These are phyloP conservation scores for Scomber colias DNA, from an alignment of 2,113 vertebrate genomes.

Conservation along the genomic window DNA sequence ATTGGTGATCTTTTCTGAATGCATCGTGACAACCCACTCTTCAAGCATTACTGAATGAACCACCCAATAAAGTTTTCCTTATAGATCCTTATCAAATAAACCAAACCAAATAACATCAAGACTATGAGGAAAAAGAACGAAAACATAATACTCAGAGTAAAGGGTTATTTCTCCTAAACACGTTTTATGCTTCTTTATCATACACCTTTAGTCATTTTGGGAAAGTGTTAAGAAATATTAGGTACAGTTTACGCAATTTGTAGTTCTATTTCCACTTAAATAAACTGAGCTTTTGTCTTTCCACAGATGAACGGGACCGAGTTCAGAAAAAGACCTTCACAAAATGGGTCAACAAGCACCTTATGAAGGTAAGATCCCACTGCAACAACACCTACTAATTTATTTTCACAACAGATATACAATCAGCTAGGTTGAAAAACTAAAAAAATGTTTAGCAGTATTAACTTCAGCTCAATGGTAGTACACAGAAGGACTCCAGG, in stretches of 20 bases:
- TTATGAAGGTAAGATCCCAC: constrained; percentile 87
- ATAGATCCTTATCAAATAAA: no score
- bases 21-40: no score
- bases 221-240: no score
- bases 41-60: no score
- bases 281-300: constrained; percentile 10
- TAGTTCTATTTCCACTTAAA: no score
- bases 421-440: neutral
- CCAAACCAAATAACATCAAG: no score
- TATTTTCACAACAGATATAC: neutral
- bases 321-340: constrained; percentile 97
- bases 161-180: no score
- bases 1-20: no score
- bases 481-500: neutral
- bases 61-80: no score
- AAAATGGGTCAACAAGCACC: constrained; percentile 96
- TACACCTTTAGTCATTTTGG: neutral
- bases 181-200: neutral
- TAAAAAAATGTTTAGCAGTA: neutral
- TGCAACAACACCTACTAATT: neutral
- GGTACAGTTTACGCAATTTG: no score
- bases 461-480: neutral
- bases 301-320: constrained; percentile 91
- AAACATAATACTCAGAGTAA: no score
- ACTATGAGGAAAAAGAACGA: neutral